A percentile compares a stretch with the other conserved stretches of the same genome.
phyloP scores from a whole-genome alignment of 2,888 invertebrate species.

The Crossocerus cetratus region DNA sequence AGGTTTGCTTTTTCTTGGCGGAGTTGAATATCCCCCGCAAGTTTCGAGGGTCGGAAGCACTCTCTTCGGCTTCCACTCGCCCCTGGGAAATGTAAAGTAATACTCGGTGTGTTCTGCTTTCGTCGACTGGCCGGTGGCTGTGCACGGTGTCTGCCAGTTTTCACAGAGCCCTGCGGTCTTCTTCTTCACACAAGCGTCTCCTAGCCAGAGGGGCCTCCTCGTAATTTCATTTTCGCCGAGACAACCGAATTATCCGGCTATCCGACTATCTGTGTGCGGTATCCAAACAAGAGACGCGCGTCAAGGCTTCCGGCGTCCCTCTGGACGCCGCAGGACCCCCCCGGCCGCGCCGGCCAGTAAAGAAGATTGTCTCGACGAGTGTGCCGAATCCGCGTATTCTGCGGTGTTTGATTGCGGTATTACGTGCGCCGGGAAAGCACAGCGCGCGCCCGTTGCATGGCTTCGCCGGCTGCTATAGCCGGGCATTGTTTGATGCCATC shows the following conservation, averaged over 20 bases:
- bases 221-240: slow-evolving; percentile 64
- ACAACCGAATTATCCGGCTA: slow-evolving; percentile 63
- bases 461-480: slow-evolving; percentile 20
- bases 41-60: slow-evolving; percentile 5
- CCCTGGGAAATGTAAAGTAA: slow-evolving; percentile 70
- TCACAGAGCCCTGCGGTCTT: slow-evolving; percentile 46
- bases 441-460: slow-evolving; percentile 1
- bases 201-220: slow-evolving; percentile 21
- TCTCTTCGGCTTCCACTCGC: slow-evolving; percentile 28
- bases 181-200: slow-evolving; percentile 44
- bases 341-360: slow-evolving; percentile 1
- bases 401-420: slow-evolving; percentile 46
- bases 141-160: slow-evolving; percentile 42
- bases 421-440: slow-evolving; percentile 19
- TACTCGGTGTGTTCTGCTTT: slow-evolving; percentile 58
- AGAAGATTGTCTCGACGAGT: slow-evolving; percentile 48
- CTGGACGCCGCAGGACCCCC: slow-evolving; percentile 14
- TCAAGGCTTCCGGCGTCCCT: slow-evolving; percentile 24
- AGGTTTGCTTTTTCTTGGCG: neutral
- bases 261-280: slow-evolving; percentile 60
- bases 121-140: slow-evolving; percentile 49
- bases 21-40: neutral
- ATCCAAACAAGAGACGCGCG: slow-evolving; percentile 52
- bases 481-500: slow-evolving; percentile 35
- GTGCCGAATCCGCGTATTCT: slow-evolving; percentile 46